phyloP scores from a whole-genome alignment of 2,888 invertebrate species.

The Eupithecia inturbata region DNA sequence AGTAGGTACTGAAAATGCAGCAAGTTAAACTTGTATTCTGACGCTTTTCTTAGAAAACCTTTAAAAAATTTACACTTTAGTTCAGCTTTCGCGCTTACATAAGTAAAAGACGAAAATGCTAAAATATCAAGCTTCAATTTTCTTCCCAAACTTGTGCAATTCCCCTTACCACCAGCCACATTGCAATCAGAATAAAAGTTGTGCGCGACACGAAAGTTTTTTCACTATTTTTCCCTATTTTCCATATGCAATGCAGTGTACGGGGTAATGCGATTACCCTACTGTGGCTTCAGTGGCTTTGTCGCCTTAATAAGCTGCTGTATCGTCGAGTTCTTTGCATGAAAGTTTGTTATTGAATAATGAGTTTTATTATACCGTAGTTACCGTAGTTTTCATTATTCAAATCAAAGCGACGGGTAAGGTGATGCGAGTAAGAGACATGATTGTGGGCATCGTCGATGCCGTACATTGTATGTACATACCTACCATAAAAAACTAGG shows the following conservation, averaged over 20 bases:
- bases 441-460: background rate
- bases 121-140: constrained; percentile 1
- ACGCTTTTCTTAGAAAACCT: background rate
- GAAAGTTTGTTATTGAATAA: constrained; percentile 20
- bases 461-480: background rate
- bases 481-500: background rate
- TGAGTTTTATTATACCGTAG: constrained; percentile 10
- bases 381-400: background rate
- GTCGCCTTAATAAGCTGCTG: constrained; percentile 36
- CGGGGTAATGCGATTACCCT: constrained; percentile 38
- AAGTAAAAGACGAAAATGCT: background rate
- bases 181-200: constrained; percentile 40
- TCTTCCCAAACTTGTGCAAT: constrained; percentile 6
- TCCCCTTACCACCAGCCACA: constrained; percentile 25
- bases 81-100: background rate
- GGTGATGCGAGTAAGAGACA: background rate
- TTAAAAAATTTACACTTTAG: background rate
- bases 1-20: background rate
- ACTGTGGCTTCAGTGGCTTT: constrained; percentile 34
- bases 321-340: constrained; percentile 28
- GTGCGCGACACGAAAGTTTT: constrained; percentile 31
- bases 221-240: constrained; percentile 36
- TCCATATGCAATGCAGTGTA: constrained; percentile 42
- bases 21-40: background rate
- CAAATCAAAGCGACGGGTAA: background rate